phyloP scores from a whole-genome alignment of 1,140 invertebrate genomes.

The Oreohelix idahoensis region DNA sequence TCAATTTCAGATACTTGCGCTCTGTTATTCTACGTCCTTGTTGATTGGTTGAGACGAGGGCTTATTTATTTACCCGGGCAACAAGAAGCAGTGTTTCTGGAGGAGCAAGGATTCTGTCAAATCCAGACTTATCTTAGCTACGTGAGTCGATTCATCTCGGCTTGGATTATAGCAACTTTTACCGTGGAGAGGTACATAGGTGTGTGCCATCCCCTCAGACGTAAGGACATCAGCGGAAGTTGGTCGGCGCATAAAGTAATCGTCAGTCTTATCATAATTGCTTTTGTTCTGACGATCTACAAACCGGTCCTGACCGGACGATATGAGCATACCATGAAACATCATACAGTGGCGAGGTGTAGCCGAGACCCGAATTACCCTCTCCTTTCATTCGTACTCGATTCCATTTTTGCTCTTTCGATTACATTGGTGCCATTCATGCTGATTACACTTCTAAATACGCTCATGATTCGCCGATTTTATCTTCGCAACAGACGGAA shows the following conservation, averaged over 20 bases:
- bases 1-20: constrained; percentile 61
- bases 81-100: constrained; percentile 47
- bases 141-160: constrained; percentile 64
- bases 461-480: constrained; percentile 57
- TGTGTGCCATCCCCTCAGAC: constrained; percentile 58
- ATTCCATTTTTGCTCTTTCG: constrained; percentile 59
- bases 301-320: constrained; percentile 59
- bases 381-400: constrained; percentile 59
- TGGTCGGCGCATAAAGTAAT: constrained; percentile 52
- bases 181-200: constrained; percentile 68
- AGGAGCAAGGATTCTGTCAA: constrained; percentile 62
- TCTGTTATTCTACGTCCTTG: constrained; percentile 61
- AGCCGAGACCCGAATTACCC: constrained; percentile 49
- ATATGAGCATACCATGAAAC: constrained; percentile 32
- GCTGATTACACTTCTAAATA: constrained; percentile 59
- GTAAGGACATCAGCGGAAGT: constrained; percentile 44
- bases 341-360: constrained; percentile 50
- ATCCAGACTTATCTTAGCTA: constrained; percentile 59
- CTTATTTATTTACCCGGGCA: constrained; percentile 26
- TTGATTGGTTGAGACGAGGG: constrained; percentile 59
- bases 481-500: constrained; percentile 46
- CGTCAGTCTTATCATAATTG: constrained; percentile 39
- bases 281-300: constrained; percentile 52
- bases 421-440: constrained; percentile 64
- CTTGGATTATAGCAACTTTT: constrained; percentile 68